Conservation (phyloP, 2,113 vertebrate species). For the Apus apus region DNA sequence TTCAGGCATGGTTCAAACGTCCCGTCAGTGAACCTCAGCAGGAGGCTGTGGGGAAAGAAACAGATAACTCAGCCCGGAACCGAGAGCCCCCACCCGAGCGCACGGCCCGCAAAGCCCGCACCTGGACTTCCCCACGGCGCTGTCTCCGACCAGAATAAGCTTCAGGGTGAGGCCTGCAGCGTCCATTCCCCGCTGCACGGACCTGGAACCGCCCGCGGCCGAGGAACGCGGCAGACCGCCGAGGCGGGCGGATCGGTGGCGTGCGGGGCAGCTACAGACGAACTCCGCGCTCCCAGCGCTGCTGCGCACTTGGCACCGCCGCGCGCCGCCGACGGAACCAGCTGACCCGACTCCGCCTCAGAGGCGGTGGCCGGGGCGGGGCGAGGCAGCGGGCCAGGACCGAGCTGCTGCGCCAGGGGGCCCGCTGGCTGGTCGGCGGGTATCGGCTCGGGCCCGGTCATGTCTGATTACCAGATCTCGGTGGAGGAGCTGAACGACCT, state of each 20-base stretch:
- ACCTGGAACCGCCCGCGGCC: rapidly evolving
- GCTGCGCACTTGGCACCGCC: rapidly evolving
- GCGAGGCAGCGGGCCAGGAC: not conserved
- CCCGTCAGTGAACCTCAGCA: slow-evolving; percentile 34
- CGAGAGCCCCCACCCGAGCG: too few relatives aligned
- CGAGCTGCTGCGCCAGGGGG: not conserved
- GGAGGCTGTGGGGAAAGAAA: slow-evolving; percentile 5
- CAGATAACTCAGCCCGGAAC: not conserved
- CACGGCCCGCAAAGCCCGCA: not conserved
- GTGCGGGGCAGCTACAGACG: too few relatives aligned
- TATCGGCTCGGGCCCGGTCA: slow-evolving; percentile 52
- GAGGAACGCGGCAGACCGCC: not conserved
- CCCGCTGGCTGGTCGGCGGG: not conserved
- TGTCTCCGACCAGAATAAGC: slow-evolving; percentile 48
- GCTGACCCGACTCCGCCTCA: not conserved
- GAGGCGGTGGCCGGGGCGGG: not conserved
- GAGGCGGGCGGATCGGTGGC: too few relatives aligned
- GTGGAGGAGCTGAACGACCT: slow-evolving; percentile 94
- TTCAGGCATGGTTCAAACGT: not conserved
- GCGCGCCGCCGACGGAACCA: not conserved
- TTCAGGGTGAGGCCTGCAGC: not conserved
- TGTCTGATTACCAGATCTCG: slow-evolving; percentile 81
- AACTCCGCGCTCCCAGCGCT: too few relatives aligned
- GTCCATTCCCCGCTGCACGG: not conserved
- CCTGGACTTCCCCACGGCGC: slow-evolving; percentile 59